A percentile compares a stretch with the other conserved stretches of the same genome.
phyloP scores from a whole-genome alignment of 2,888 invertebrate genomes.

The Micropterix aruncella region DNA sequence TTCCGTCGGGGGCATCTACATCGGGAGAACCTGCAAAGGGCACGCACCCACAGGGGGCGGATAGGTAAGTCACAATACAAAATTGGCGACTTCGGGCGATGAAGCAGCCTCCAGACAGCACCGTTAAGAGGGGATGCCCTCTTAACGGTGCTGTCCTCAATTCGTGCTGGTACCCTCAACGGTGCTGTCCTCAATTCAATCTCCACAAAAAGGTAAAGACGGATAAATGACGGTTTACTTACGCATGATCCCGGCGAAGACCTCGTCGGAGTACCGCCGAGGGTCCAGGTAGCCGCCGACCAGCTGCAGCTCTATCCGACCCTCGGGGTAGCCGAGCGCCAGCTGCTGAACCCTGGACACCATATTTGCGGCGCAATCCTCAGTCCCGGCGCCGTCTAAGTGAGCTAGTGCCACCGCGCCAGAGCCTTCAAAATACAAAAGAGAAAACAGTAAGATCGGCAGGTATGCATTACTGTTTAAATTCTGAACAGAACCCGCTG shows the following conservation, averaged over 20 bases:
- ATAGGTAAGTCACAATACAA: too few relatives aligned
- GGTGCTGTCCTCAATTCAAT: neutral
- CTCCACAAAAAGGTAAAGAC: conserved; percentile 2
- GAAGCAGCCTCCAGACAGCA: neutral
- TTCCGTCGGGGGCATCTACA: too few relatives aligned
- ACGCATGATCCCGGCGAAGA: conserved; percentile 81
- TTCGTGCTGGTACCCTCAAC: neutral
- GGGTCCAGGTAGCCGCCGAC: conserved; percentile 86
- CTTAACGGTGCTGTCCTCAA: neutral
- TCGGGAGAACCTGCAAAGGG: too few relatives aligned
- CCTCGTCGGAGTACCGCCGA: conserved; percentile 74
- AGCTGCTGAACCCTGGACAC: conserved; percentile 76
- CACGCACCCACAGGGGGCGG: too few relatives aligned
- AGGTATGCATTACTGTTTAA: too few relatives aligned
- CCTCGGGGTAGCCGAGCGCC: conserved; percentile 75
- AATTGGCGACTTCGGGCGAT: too few relatives aligned
- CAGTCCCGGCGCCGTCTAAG: conserved; percentile 71
- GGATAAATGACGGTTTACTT: conserved; percentile 16
- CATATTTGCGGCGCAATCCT: conserved; percentile 73
- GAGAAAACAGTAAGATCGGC: too few relatives aligned
- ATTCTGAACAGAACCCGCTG: too few relatives aligned
- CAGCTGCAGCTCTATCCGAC: conserved; percentile 78
- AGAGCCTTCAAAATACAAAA: too few relatives aligned
- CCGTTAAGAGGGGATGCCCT: conserved; percentile 3
- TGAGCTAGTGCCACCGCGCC: conserved; percentile 80